Evolutionary conservation across 2,797 vertebrate species (phyloP).

Genomic region (Chiroxiphia lanceolata): DNA sequence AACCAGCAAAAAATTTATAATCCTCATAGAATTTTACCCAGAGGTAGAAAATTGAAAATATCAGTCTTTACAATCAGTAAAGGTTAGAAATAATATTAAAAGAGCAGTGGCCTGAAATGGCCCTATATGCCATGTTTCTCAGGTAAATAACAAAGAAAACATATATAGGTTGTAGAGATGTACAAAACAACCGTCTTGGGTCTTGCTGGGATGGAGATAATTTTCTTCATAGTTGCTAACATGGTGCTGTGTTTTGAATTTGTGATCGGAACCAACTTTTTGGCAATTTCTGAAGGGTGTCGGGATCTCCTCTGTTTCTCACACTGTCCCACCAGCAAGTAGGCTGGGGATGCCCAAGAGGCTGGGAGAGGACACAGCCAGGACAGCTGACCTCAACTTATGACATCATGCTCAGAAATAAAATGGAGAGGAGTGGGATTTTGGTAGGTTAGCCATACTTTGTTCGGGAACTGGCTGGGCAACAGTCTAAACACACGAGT

Average conservation of each 20-base stretch:
- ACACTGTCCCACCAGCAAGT: not conserved
- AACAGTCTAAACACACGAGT: not conserved
- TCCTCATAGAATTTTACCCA: not conserved
- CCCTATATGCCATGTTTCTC: not conserved
- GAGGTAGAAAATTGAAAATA: not conserved
- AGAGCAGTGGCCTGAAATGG: not conserved
- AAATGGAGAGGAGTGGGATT: not conserved
- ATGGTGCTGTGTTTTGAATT: fast-evolving
- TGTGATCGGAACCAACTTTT: not conserved
- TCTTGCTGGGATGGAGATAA: not conserved
- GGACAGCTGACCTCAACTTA: not conserved
- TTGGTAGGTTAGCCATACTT: not conserved
- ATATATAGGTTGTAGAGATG: not conserved
- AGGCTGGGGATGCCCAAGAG: not conserved
- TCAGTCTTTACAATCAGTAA: not conserved
- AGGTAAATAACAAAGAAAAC: not conserved
- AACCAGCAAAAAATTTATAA: not conserved
- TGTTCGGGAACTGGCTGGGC: not conserved
- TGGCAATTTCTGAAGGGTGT: not conserved
- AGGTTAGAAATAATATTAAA: not conserved
- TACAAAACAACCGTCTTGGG: not conserved
- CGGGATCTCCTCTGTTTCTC: not conserved
- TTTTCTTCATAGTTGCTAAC: not conserved
- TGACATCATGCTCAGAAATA: not conserved
- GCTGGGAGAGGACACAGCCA: not conserved